A percentile compares a stretch with the other conserved stretches of the same genome.
These are phyloP conservation scores for Sebastes fasciatus DNA, from an alignment of 2,113 vertebrate genomes.

Conservation along the genomic window DNA sequence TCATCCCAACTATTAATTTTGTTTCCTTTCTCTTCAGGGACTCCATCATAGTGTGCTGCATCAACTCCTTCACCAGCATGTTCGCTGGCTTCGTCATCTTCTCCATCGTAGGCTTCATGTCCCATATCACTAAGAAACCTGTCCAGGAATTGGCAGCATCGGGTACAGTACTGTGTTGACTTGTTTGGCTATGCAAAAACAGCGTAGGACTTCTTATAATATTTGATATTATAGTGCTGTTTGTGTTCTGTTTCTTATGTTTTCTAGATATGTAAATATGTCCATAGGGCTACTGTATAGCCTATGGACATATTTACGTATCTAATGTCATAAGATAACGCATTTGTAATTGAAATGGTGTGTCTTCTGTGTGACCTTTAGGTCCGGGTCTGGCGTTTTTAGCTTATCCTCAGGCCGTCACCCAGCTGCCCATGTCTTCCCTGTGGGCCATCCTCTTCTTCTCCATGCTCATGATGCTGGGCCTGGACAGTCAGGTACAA, in stretches of 20 bases:
- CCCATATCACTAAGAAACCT: slow-evolving; percentile 90
- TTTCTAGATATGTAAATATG: background rate
- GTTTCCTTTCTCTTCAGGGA: slow-evolving; percentile 81
- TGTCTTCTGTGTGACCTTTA: slow-evolving; percentile 57
- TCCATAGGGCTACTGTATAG: background rate
- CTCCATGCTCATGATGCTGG: slow-evolving; percentile 95
- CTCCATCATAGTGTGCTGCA: slow-evolving; percentile 91
- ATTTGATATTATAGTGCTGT: background rate
- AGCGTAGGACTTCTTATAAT: background rate
- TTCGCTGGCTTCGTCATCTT: slow-evolving; percentile 94
- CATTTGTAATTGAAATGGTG: background rate
- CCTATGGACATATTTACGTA: no score
- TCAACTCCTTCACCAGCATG: slow-evolving; percentile 93
- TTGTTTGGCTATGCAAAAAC: background rate
- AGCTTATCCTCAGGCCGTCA: slow-evolving; percentile 92
- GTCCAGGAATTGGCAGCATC: slow-evolving; percentile 91
- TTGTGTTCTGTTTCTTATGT: background rate
- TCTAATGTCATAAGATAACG: background rate
- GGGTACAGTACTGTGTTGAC: slow-evolving; percentile 74
- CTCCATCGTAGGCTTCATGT: slow-evolving; percentile 95
- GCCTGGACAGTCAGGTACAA: slow-evolving; percentile 90
- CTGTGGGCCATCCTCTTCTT: slow-evolving; percentile 95
- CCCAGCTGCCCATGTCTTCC: slow-evolving; percentile 90
- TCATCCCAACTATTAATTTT: background rate
- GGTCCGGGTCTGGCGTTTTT: slow-evolving; percentile 93